Conservation (phyloP, 2,797 vertebrate species). For the Onychomys torridus region DNA sequence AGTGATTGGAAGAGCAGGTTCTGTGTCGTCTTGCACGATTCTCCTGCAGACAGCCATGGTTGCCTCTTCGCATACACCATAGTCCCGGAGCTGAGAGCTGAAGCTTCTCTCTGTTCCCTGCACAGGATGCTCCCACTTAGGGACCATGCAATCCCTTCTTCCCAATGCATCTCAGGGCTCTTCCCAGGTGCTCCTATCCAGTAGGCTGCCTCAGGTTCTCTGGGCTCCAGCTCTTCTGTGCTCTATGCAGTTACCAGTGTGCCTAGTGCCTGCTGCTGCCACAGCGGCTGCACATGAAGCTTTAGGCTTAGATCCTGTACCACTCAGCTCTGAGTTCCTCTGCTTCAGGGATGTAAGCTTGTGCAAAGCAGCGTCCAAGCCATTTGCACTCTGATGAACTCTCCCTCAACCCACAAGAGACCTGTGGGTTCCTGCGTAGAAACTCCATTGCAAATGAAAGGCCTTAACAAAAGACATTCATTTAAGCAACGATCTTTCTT, state of each 20-base stretch:
- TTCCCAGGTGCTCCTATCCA: neutral
- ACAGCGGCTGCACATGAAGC: neutral
- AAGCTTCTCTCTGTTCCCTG: neutral
- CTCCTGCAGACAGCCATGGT: neutral
- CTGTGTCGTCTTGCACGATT: neutral
- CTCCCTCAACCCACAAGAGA: neutral
- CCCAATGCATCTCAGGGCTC: neutral
- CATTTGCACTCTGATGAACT: neutral
- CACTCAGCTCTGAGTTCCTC: neutral
- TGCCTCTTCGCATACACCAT: neutral
- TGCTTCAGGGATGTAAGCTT: neutral
- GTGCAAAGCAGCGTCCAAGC: neutral
- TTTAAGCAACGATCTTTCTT: conserved; percentile 43
- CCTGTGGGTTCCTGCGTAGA: neutral
- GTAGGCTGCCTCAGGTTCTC: neutral
- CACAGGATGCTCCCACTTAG: neutral
- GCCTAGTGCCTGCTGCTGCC: neutral
- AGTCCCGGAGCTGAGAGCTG: neutral
- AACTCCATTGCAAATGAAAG: neutral
- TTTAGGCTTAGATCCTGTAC: neutral
- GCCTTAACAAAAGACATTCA: neutral
- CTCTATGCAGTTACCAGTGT: neutral
- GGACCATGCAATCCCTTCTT: neutral
- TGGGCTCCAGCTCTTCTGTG: neutral
- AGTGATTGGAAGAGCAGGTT: neutral